phyloP scores from a whole-genome alignment of 2,113 vertebrate species.

The Chunga burmeisteri region DNA sequence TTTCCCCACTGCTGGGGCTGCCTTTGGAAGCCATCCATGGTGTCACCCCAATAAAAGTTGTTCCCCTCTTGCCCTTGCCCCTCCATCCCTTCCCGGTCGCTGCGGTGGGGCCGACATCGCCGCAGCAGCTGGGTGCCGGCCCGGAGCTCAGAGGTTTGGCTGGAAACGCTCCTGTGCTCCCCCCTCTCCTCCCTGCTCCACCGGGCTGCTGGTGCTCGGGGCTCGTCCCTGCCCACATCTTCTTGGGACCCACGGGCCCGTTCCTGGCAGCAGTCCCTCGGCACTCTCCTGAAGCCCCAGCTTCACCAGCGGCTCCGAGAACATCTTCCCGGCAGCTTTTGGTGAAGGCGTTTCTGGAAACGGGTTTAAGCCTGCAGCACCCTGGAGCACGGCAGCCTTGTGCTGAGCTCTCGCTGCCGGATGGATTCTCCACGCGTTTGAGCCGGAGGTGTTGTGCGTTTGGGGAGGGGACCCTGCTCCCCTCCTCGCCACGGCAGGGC shows the following conservation, averaged over 20 bases:
- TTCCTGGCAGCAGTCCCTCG: neutral
- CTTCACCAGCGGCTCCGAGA: neutral
- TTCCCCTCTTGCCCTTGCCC: neutral
- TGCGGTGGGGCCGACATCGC: accelerated
- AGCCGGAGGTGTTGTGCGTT: neutral
- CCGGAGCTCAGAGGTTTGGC: neutral
- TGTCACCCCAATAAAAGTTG: neutral
- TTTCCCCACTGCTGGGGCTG: neutral
- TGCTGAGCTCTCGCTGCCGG: neutral
- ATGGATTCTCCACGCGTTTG: too few relatives aligned
- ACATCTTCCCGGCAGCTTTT: neutral
- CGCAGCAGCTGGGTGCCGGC: too few relatives aligned
- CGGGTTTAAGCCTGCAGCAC: neutral
- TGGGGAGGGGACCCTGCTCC: too few relatives aligned
- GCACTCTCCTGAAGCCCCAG: neutral
- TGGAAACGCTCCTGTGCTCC: accelerated
- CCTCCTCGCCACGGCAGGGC: accelerated
- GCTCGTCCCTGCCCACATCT: neutral
- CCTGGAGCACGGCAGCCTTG: accelerated
- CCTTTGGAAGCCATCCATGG: neutral
- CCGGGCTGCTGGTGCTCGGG: accelerated
- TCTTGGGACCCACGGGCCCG: neutral
- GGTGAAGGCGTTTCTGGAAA: neutral
- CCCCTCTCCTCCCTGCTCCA: neutral
- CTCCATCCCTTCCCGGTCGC: neutral